Conservation (phyloP, 1,140 invertebrate genomes). For the Dryas iulia region DNA sequence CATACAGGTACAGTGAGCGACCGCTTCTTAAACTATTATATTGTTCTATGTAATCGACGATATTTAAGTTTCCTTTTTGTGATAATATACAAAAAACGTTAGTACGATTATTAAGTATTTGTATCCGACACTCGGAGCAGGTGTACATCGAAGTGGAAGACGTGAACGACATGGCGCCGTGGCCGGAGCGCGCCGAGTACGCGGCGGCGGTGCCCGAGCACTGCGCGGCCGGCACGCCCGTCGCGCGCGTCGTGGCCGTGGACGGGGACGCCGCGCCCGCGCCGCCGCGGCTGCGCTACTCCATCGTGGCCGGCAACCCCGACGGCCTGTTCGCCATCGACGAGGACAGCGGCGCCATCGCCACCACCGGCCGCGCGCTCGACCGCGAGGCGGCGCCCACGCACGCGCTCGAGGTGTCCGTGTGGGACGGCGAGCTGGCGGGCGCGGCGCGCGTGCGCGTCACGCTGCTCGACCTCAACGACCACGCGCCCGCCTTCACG, state of each 20-base stretch:
- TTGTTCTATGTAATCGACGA: too few species aligned
- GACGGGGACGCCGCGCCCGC: constrained; percentile 88
- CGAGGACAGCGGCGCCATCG: constrained; percentile 85
- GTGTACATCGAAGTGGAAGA: constrained; percentile 94
- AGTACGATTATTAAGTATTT: too few species aligned
- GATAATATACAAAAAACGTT: too few species aligned
- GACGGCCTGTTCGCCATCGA: constrained; percentile 95
- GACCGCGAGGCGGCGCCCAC: constrained; percentile 92
- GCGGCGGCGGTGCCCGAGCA: constrained; percentile 92
- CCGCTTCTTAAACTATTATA: too few species aligned
- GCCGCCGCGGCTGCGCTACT: constrained; percentile 88
- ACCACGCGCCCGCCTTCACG: constrained; percentile 90
- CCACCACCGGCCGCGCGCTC: constrained; percentile 89
- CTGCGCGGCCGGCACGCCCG: constrained; percentile 85
- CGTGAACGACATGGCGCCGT: constrained; percentile 96
- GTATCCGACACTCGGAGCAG: constrained; percentile 74
- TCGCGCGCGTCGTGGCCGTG: constrained; percentile 88
- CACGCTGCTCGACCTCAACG: constrained; percentile 91
- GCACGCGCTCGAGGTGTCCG: constrained; percentile 92
- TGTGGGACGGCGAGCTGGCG: constrained; percentile 91
- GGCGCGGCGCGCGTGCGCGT: constrained; percentile 92
- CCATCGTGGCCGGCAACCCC: constrained; percentile 94
- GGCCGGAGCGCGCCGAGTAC: constrained; percentile 93
- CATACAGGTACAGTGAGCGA: constrained; percentile 88
- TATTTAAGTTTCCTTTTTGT: too few species aligned